These are phyloP conservation scores for Neuroscelio doddi DNA, from an alignment of 2,888 invertebrate species.

Conservation along the genomic window DNA sequence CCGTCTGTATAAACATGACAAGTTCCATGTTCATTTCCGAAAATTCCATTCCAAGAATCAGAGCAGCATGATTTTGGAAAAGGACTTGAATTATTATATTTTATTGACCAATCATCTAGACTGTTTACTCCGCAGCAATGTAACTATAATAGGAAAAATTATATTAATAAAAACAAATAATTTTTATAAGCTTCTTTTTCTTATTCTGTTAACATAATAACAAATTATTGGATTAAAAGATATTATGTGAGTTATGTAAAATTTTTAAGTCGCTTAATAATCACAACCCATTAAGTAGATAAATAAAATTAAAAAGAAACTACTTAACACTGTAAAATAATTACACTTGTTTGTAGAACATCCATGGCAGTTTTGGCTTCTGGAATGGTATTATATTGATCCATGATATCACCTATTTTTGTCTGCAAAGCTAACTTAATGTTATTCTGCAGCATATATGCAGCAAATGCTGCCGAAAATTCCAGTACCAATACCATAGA, in stretches of 20 bases:
- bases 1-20: conserved; percentile 70
- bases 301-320: no score
- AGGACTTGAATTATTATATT: conserved; percentile 57
- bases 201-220: no score
- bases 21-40: conserved; percentile 11
- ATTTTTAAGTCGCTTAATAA: no score
- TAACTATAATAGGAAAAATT: conserved; percentile 62
- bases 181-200: not conserved
- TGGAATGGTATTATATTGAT: conserved; percentile 65
- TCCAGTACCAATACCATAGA: conserved; percentile 76
- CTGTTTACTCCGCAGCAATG: conserved; percentile 69
- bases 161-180: conserved; percentile 1
- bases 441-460: conserved; percentile 73
- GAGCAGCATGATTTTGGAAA: conserved; percentile 76
- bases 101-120: conserved; percentile 71
- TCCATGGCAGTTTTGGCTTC: conserved; percentile 75
- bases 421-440: conserved; percentile 68
- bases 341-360: conserved; percentile 76
- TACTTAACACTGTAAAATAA: conserved; percentile 41
- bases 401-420: conserved; percentile 73
- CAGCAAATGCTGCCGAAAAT: conserved; percentile 75
- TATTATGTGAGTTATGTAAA: no score
- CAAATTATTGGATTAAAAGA: no score
- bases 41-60: conserved; percentile 67
- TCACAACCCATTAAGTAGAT: no score